Conservation (phyloP, 1,140 invertebrate genomes). For the Drosophila subobscura region DNA sequence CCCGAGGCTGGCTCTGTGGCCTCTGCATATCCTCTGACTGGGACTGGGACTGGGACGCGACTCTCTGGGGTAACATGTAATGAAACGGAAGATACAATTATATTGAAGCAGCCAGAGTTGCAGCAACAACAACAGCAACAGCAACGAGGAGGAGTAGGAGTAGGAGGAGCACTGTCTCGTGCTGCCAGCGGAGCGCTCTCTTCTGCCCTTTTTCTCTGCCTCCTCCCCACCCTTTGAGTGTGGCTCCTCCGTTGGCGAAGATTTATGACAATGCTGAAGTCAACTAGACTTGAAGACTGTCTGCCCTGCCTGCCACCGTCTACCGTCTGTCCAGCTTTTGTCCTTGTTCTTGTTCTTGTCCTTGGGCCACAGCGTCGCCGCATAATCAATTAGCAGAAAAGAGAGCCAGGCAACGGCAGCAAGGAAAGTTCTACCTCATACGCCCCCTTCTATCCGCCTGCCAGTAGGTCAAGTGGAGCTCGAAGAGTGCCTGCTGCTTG, state of each 20-base stretch:
- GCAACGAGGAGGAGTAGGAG: constrained; percentile 17
- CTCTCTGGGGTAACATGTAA: constrained; percentile 63
- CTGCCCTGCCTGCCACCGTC: constrained; percentile 3
- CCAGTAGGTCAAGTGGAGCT: constrained; percentile 33
- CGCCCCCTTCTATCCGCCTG: constrained; percentile 25
- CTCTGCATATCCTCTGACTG: neutral
- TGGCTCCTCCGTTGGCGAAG: constrained; percentile 23
- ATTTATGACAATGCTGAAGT: constrained; percentile 46
- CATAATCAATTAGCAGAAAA: constrained; percentile 46
- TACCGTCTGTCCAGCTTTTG: neutral
- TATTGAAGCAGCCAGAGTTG: constrained; percentile 30
- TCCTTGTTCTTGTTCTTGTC: constrained; percentile 39
- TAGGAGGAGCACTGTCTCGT: constrained; percentile 39
- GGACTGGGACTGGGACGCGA: constrained; percentile 9
- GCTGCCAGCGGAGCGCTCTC: constrained; percentile 8
- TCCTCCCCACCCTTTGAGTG: neutral
- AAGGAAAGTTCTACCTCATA: constrained; percentile 24
- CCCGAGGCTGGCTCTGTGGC: no score
- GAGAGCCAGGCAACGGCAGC: neutral
- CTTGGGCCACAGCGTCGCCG: constrained; percentile 43
- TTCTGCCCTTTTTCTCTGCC: constrained; percentile 6
- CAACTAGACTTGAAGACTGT: constrained; percentile 51
- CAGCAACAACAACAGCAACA: constrained; percentile 8
- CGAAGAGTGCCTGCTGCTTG: neutral
- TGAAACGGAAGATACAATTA: constrained; percentile 80